Conservation (phyloP, 2,888 invertebrate genomes). For the Apodemia zela region DNA sequence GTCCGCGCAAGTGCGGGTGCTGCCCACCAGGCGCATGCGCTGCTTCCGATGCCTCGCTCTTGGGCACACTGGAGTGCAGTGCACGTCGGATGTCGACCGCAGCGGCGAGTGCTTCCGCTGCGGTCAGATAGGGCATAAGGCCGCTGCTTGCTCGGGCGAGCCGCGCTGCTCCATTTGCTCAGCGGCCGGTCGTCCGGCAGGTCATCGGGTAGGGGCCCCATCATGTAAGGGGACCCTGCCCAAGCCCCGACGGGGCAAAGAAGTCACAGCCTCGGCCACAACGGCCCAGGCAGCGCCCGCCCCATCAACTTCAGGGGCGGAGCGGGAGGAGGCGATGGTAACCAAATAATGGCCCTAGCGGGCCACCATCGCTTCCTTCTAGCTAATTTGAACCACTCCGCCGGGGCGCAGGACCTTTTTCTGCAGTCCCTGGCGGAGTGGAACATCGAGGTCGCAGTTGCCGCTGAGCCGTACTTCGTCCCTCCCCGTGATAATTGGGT, state of each 20-base stretch:
- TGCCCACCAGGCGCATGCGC: conserved; percentile 18
- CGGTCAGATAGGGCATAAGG: conserved; percentile 29
- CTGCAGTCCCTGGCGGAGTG: conserved; percentile 18
- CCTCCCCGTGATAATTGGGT: neutral
- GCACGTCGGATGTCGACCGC: conserved; percentile 18
- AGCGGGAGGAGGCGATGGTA: neutral
- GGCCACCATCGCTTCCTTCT: neutral
- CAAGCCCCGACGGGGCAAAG: neutral
- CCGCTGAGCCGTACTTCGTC: neutral
- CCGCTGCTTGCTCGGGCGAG: neutral
- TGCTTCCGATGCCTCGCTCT: conserved; percentile 29
- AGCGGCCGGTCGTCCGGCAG: conserved; percentile 18
- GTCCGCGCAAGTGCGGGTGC: conserved; percentile 17
- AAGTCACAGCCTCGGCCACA: no score
- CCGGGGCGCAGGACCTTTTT: conserved; percentile 16
- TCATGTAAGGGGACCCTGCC: conserved; percentile 4
- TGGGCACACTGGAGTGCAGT: conserved; percentile 25
- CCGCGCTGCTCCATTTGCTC: conserved; percentile 21
- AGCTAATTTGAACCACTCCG: conserved; percentile 19
- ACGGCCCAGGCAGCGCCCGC: neutral
- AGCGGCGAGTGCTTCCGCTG: conserved; percentile 24
- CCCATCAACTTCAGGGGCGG: neutral
- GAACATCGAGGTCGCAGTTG: conserved; percentile 2
- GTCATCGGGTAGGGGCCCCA: conserved; percentile 18
- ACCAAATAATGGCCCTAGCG: conserved; percentile 8